A percentile compares a stretch with the other conserved stretches of the same genome.
Evolutionary conservation across 2,797 vertebrate genomes (phyloP).

Genomic region (Nyctalus aviator): DNA sequence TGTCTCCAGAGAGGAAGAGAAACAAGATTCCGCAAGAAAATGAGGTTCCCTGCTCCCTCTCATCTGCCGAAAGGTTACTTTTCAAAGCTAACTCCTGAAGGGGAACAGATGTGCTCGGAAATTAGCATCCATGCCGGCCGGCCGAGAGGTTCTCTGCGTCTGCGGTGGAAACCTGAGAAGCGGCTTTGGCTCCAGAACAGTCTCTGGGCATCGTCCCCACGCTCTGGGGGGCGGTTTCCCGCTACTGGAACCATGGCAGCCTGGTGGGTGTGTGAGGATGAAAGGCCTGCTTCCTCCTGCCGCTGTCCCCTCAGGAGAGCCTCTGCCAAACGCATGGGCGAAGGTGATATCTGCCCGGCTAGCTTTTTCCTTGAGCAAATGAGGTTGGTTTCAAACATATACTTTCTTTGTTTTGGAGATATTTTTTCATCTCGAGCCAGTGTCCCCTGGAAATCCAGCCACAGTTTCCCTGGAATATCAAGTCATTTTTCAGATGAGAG

Average conservation of each 20-base stretch:
- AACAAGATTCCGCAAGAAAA: constrained; percentile 69
- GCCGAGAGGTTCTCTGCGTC: constrained; percentile 50
- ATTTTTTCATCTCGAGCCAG: not conserved
- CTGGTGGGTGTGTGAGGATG: not conserved
- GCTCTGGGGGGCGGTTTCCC: not conserved
- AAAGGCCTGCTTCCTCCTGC: not conserved
- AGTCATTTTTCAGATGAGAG: constrained; percentile 31
- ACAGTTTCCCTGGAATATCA: not conserved
- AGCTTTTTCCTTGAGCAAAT: not conserved
- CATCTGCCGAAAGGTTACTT: constrained; percentile 78
- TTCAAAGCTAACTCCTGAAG: constrained; percentile 80
- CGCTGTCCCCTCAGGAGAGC: not conserved
- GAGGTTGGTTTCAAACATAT: not conserved
- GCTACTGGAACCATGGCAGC: not conserved
- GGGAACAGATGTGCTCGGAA: constrained; percentile 82
- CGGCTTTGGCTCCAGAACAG: not conserved
- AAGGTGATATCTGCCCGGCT: not conserved
- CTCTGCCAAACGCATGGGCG: not conserved
- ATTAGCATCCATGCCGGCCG: constrained; percentile 68
- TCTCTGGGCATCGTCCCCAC: constrained; percentile 60
- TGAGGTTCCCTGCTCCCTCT: constrained; percentile 79
- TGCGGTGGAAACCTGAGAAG: not conserved
- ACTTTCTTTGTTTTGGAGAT: not conserved
- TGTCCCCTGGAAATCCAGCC: not conserved
- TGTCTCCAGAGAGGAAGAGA: constrained; percentile 75